Base-by-base conservation (phyloP, 35 echinoderm and acorn worm species). In the Ophioderma brevispina region DNA sequence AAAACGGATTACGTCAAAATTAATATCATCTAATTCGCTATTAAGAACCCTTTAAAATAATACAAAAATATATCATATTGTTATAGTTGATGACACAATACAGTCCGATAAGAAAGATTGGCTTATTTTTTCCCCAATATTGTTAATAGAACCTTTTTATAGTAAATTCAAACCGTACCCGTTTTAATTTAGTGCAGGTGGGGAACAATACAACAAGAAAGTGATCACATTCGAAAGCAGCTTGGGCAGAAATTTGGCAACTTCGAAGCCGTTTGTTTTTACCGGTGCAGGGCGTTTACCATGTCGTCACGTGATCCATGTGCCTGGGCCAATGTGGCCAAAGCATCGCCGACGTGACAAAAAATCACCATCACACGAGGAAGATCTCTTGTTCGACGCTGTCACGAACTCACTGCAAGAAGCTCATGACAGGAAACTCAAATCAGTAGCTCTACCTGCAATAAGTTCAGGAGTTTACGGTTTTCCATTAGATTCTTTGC, bases 381-480 rank as follows among this genome's bases (percentile, higher is more conserved):
- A 82, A 32, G 1, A 32, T 64, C 25, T 90, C 14, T 42, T 90
- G 17, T 40, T 14, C 28, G 50, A 76, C 36, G 39, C 52, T 34
- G 80, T 90, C 0, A 42, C 28, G 0, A 40, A 56, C 14, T 63
- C 17, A 17, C 64, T 82, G 37, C 14, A 76, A 43, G 35, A 70
- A 75, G 88, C 88, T 10, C 35, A 82, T 37, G 76, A 64, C 41
- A 21, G 1, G 13, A 30, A 40, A 33, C 36, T 76, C 0, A 59
- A 32, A 39, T 90, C 88, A 1, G 43, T 90, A 32, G 88, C 52
- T 4, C 28, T 90, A 1, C 80, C 88, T 46, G 88, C 88, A 0
- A 90, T 90, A 28, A 82, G 88, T 42, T 39, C 88, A 1, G 88
- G 88, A 5, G 63, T 81, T 1, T 90, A 36, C 52, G 88, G 88